Evolutionary conservation across 2,113 vertebrate species (phyloP), one percentile per base, ranked within the genome.

Genomic region (Albula goreensis): DNA sequence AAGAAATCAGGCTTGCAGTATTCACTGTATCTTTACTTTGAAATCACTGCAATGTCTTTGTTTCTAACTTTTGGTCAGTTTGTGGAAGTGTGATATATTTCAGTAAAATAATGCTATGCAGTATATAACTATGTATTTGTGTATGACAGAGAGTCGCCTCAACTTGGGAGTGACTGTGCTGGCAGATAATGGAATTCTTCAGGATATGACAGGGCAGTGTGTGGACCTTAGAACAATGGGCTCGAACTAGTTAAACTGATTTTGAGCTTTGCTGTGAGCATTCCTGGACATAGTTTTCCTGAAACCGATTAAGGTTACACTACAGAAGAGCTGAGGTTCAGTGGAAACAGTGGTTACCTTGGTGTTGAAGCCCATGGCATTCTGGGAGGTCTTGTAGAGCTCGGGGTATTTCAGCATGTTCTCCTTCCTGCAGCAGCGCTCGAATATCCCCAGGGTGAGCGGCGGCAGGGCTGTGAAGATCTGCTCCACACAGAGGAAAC

Each of bases 361-460:
- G 86, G 98, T 99, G 90, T 99, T 99, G 88, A 99, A 99, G 89
- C 98, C 97, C 96, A 98, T 95, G 13, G 98, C 98, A 83, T 98
- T 99, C 95, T 99, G 98, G 83, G 98, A 99, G 0, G 97, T 98
- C 94, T 99, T 99, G 94, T 99, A 99, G 86, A 99, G 93, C 90
- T 99, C 98, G 1, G 98, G 98, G 83, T 99, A 99, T 87, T 99
- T 99, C 89, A 99, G 91, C 98, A 99, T 99, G 89, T 99, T 99
- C 91, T 99, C 98, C 92, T 99, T 99, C 89, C 96, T 94, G 91
- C 98, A 99, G 0, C 98, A 98, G 88, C 97, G 96, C 92, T 99
- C 98, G 92, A 99, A 99, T 95, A 99, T 99, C 89, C 98, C 98
- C 88, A 99, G 95, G 60, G 98, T 99, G 88, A 99, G 94, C 22